A percentile compares a stretch with the other conserved stretches of the same genome.
phyloP scores from a whole-genome alignment of 2,888 invertebrate genomes.

The Anthoptus insignis region DNA sequence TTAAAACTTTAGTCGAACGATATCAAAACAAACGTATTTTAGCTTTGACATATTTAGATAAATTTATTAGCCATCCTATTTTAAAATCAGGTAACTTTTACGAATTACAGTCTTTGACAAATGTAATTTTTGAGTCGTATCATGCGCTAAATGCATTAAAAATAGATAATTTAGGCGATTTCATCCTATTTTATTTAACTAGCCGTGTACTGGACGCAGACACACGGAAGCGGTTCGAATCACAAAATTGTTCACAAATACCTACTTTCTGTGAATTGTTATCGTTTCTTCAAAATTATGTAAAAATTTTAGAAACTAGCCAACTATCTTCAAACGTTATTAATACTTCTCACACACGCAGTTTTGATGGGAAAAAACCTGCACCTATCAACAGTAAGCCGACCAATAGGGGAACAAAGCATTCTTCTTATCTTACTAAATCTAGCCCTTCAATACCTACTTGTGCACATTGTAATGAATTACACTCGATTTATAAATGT shows the following conservation, averaged over 20 bases:
- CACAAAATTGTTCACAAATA: background rate
- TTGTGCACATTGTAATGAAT: too few species aligned
- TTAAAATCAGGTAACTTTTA: background rate
- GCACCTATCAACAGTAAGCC: too few species aligned
- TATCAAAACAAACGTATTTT: slow-evolving; percentile 4
- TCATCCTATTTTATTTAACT: background rate
- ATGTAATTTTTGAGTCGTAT: background rate
- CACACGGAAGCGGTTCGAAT: background rate
- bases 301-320: background rate
- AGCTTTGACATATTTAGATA: background rate
- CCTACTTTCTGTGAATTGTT: background rate
- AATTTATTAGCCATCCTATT: background rate
- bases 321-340: background rate
- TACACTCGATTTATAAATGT: too few species aligned
- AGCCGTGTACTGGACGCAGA: background rate
- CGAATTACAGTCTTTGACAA: background rate
- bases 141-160: background rate
- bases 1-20: slow-evolving; percentile 1
- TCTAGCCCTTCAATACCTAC: too few species aligned
- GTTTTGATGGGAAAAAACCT: too few species aligned
- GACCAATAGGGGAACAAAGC: too few species aligned
- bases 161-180: background rate
- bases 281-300: background rate
- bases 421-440: too few species aligned
- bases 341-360: background rate